Base-by-base conservation (phyloP, 2,797 vertebrate species). In the Anomalospiza imberbis region DNA sequence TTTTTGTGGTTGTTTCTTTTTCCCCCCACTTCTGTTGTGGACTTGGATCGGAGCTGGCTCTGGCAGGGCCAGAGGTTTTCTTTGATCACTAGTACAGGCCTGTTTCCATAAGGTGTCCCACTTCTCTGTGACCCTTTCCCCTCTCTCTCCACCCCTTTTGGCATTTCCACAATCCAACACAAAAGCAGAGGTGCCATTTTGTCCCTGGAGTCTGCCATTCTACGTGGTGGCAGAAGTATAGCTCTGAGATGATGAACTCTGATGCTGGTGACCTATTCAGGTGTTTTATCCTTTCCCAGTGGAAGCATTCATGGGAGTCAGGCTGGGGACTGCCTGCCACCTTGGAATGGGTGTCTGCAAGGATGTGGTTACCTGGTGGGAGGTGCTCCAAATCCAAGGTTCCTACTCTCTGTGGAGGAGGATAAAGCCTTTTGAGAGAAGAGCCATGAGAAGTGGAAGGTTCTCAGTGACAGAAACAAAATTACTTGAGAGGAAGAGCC, bases 1-100 rank as follows among this genome's bases (percentile, higher is more conserved):
- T 19, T 65, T 42, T 36, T 34, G 2, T 24, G 14, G 13, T 28
- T 40, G 10, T 50, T 67, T 29, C 6, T 38, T 31, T 9, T 2
- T 9, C 1, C 0, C 7, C 10, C 4, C 2, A 1, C 3, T 72
- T 85, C 17, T 32, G 4, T 36, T 68, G 22, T 45, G 32, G 24
- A 32, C 20, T 25, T 63, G 13, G 9, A 25, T 31, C n/a, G 51
- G 29, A 62, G 34, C 38, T 70, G 48, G 13, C 55, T 50, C 9
- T 51, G 38, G 26, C 50, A 71, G 6, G 32, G 3, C 6, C 29
- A 38, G 36, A 31, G 45, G 13, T 8, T 20, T 67, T 82, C 25
- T 25, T 66, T 24, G 17, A 26, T n/a, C 20, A 14, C 3, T 29
- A 24, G 21, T n/a, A 29, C 9, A 62, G 53, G 7, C 13, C 31